Percentiles rank a stretch among this genome's conserved stretches.
Conservation (phyloP, 2,888 invertebrate species). For the Cantharis flavilabris region DNA sequence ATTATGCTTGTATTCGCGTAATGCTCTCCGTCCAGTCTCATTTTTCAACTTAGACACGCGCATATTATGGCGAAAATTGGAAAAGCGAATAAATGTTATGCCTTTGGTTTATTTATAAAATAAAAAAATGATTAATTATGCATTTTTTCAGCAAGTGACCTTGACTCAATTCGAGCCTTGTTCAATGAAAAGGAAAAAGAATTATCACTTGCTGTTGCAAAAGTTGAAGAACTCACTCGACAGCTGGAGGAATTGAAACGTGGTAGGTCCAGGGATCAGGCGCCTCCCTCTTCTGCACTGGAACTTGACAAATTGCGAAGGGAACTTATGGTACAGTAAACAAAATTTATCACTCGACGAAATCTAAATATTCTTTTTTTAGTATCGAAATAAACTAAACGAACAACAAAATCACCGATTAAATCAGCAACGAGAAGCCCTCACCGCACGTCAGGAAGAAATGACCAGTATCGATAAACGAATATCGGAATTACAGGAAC, state of each 20-base stretch:
- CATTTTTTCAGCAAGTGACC: slow-evolving; percentile 80
- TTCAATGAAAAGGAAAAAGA: slow-evolving; percentile 99
- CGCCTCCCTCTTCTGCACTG: slow-evolving; percentile 74
- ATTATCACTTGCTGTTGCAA: slow-evolving; percentile 93
- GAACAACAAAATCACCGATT: slow-evolving; percentile 92
- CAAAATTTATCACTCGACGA: not conserved
- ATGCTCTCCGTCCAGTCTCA: not conserved
- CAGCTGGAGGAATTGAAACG: slow-evolving; percentile 90
- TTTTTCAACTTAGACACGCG: not conserved
- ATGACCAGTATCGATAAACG: slow-evolving; percentile 90
- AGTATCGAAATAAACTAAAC: slow-evolving; percentile 96
- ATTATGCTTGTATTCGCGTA: not conserved
- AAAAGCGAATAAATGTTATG: not conserved
- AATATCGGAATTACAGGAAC: slow-evolving; percentile 91
- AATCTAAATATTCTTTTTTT: slow-evolving; percentile 43
- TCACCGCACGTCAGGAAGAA: slow-evolving; percentile 89
- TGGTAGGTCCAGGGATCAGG: slow-evolving; percentile 65
- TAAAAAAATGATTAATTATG: slow-evolving; percentile 5
- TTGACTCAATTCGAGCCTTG: slow-evolving; percentile 93
- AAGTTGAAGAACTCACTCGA: slow-evolving; percentile 93
- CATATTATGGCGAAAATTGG: not conserved
- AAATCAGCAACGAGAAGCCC: slow-evolving; percentile 84
- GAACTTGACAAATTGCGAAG: slow-evolving; percentile 91
- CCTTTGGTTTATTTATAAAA: not conserved
- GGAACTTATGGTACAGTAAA: slow-evolving; percentile 78